A percentile compares a stretch with the other conserved stretches of the same genome.
Conservation (phyloP, 92 coral and sea anemone genomes). For the Palythoa caribaeorum region DNA sequence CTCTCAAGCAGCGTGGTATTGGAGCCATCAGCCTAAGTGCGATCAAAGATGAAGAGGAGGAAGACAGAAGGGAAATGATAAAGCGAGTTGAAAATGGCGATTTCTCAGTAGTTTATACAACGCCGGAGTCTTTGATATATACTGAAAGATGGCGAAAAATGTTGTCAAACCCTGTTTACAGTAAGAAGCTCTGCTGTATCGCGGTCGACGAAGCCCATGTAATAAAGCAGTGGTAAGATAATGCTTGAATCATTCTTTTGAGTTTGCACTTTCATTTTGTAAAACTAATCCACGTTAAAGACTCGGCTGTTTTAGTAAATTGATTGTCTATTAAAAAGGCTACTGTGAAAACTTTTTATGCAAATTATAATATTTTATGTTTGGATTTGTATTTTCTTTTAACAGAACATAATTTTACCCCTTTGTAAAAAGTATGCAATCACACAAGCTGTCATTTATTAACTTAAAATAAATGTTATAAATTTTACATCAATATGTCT, state of each 20-base stretch:
- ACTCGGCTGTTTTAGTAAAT: neutral
- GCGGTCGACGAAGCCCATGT: conserved; percentile 59
- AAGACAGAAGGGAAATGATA: neutral
- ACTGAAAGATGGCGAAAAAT: conserved; percentile 34
- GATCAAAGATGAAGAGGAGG: conserved; percentile 18
- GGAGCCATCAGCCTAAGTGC: conserved; percentile 42
- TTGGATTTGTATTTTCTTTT: neutral
- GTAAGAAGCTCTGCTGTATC: conserved; percentile 18
- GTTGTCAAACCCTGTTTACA: conserved; percentile 24
- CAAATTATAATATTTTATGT: neutral
- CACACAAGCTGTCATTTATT: neutral
- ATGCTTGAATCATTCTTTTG: neutral
- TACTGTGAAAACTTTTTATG: neutral
- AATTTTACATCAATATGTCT: neutral
- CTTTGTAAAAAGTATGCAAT: neutral
- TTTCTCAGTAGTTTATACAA: conserved; percentile 45
- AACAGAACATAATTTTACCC: neutral
- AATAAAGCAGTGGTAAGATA: conserved; percentile 50
- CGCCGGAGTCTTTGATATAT: conserved; percentile 47
- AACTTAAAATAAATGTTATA: neutral
- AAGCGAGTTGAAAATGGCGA: conserved; percentile 32
- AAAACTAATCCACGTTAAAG: neutral
- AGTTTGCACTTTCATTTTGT: neutral
- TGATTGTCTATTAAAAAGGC: neutral
- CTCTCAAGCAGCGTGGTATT: conserved; percentile 13